Base-by-base conservation (phyloP, 2,113 vertebrate species). In the Rhegmatorhina hoffmannsi region DNA sequence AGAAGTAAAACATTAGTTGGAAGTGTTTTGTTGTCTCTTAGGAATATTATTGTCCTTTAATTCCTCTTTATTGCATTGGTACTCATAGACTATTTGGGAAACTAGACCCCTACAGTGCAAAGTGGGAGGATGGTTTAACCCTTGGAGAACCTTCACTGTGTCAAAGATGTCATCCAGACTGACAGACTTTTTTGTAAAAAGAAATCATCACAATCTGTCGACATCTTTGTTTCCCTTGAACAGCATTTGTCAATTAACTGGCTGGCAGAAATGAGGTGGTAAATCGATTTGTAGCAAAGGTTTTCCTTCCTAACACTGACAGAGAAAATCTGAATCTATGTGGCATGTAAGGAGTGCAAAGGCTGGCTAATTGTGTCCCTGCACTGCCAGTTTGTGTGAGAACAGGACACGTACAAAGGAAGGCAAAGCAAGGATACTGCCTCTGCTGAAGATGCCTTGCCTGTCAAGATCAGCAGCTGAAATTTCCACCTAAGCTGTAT, bases 401-500 rank as follows among this genome's bases (percentile, higher is more conserved):
- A 84, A 23, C 67, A 94, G 80, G 73, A 80, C 52, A 40, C 25
- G 62, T 33, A 50, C 36, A 67, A 77, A 92, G 82, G 49, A 84
- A 90, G 88, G 93, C 76, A 78, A 90, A 96, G 83, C 52, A 89
- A 93, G 82, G 95, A 95, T 90, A 78, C 84, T 84, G 47, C 55
- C 60, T 73, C 44, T 64, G 83, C 70, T 84, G 82, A 96, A 96
- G 90, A 88, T 47, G 76, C 68, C 81, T 95, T 94, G 78, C 90
- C 72, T 95, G 94, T 92, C 94, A 87, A 95, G 93, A 97, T 86
- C 91, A 95, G 94, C 96, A 97, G 94, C 67, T 96, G 96, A 97
- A 95, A 97, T 94, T 94, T 95, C 94, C 82, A 94, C 95, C 95
- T 88, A 96, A 97, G 87, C 93, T 96, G 93, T 95, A 94, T 95